Conservation (phyloP, 1,140 invertebrate genomes). For the Amphibalanus amphitrite region DNA sequence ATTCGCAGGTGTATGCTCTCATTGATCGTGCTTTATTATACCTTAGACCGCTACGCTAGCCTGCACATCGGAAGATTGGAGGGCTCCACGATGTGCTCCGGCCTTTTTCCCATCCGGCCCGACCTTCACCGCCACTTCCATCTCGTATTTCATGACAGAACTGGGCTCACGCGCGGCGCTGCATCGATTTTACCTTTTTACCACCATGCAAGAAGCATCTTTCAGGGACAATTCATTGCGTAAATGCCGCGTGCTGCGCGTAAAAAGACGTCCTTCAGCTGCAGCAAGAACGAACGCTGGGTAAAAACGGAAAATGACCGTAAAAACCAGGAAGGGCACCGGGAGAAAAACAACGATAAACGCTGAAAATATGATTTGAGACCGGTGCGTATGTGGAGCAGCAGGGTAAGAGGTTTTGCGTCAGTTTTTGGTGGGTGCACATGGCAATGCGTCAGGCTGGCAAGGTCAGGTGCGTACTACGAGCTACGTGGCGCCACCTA, state of each 20-base stretch:
- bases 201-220: not conserved
- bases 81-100: too few species aligned
- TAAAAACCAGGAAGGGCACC: not conserved
- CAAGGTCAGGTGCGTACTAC: not conserved
- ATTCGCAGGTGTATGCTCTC: too few species aligned
- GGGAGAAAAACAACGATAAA: not conserved
- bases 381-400: not conserved
- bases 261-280: not conserved
- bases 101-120: too few species aligned
- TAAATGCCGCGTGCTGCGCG: not conserved
- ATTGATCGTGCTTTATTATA: too few species aligned
- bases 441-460: not conserved
- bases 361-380: not conserved
- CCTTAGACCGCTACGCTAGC: too few species aligned
- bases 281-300: not conserved
- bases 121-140: too few species aligned
- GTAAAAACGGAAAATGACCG: not conserved
- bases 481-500: too few species aligned
- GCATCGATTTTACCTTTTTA: not conserved
- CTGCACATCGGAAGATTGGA: too few species aligned
- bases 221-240: conserved; percentile 1
- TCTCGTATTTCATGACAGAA: too few species aligned
- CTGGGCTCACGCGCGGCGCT: too few species aligned
- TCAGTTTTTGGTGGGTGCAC: not conserved
- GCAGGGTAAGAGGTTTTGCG: not conserved